phyloP scores from a whole-genome alignment of 35 echinoderm and acorn worm species.

The Patiria miniata region DNA sequence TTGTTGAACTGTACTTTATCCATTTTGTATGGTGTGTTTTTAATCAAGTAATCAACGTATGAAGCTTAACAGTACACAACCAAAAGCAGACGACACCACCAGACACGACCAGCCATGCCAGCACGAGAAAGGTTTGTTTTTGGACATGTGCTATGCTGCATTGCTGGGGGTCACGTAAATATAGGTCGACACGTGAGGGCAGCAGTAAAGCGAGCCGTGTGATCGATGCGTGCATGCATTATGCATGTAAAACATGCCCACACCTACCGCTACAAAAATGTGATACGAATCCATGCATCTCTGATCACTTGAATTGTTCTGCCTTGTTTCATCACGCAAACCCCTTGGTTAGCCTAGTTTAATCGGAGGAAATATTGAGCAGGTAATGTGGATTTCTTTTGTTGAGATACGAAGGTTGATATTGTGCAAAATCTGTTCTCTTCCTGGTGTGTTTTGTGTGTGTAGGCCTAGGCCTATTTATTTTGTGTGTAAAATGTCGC shows the following conservation, averaged over 20 bases:
- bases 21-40: conserved; percentile 32
- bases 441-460: no score
- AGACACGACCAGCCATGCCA: background rate
- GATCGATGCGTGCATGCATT: background rate
- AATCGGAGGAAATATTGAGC: no score
- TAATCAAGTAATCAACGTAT: no score
- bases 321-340: no score
- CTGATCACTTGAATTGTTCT: no score
- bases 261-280: background rate
- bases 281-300: no score
- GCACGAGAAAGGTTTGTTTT: background rate
- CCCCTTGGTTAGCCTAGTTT: no score
- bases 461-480: no score
- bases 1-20: conserved; percentile 55
- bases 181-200: conserved; percentile 9
- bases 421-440: no score
- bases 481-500: no score
- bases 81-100: background rate
- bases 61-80: background rate
- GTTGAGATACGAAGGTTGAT: no score
- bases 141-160: background rate
- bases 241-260: background rate
- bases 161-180: background rate
- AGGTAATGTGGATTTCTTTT: no score
- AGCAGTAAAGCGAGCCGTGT: background rate